Evolutionary conservation across 2,888 invertebrate genomes (phyloP).

Genomic region (Watsonalla binaria): DNA sequence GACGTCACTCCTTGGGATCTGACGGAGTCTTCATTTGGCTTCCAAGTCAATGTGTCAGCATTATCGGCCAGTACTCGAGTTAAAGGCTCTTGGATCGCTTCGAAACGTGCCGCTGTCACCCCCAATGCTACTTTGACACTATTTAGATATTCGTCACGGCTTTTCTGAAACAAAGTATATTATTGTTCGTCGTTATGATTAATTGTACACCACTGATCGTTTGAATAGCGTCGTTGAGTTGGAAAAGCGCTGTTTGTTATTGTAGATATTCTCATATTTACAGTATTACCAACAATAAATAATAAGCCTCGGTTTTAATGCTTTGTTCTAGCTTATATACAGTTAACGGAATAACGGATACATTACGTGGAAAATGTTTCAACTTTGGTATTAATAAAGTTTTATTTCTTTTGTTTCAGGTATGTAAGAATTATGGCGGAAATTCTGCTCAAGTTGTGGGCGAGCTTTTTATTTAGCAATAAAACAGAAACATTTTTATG

Average conservation of each 20-base stretch:
- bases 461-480: not conserved
- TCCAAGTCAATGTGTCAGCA: slow-evolving; percentile 60
- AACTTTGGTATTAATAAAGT: slow-evolving; percentile 8
- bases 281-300: not conserved
- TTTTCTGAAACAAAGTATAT: slow-evolving; percentile 19
- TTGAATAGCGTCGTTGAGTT: slow-evolving; percentile 9
- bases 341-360: not conserved
- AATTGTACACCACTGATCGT: slow-evolving; percentile 12
- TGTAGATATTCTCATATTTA: not conserved
- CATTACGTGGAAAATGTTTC: not conserved
- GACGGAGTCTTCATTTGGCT: slow-evolving; percentile 47
- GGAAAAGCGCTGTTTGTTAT: not conserved
- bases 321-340: not conserved
- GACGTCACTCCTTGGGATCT: slow-evolving; percentile 54
- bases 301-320: not conserved
- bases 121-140: slow-evolving; percentile 14
- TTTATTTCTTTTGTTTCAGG: slow-evolving; percentile 24
- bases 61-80: slow-evolving; percentile 34
- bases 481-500: not conserved
- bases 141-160: slow-evolving; percentile 33
- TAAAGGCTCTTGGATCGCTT: slow-evolving; percentile 42
- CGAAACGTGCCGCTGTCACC: slow-evolving; percentile 34
- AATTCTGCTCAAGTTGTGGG: not conserved
- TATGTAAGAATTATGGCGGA: slow-evolving; percentile 6
- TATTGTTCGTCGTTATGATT: slow-evolving; percentile 18